Percentiles rank a stretch among this genome's conserved stretches.
phyloP scores from a whole-genome alignment of 2,113 vertebrate genomes.

The Pao palembangensis region DNA sequence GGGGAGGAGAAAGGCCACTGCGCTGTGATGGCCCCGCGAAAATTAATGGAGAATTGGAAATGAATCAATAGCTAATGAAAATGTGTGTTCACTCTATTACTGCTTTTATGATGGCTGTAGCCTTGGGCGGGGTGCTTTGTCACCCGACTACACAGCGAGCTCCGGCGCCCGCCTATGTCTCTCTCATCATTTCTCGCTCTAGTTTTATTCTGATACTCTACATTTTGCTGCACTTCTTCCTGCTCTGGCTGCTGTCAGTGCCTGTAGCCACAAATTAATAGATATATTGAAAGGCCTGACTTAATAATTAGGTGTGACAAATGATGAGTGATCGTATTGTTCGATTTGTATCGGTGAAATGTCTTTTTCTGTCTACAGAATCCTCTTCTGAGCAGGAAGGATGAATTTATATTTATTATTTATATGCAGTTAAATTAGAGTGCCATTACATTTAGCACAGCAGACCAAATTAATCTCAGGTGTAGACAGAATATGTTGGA shows the following conservation, averaged over 20 bases:
- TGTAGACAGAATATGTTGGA: too few relatives aligned
- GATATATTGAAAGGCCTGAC: slow-evolving; percentile 11
- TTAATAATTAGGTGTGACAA: slow-evolving; percentile 22
- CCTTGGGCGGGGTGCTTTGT: slow-evolving; percentile 60
- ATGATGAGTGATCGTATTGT: slow-evolving; percentile 22
- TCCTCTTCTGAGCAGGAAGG: neutral
- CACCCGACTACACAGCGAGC: slow-evolving; percentile 47
- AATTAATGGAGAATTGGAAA: slow-evolving; percentile 76
- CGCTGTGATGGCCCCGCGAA: slow-evolving; percentile 60
- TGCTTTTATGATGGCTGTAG: slow-evolving; percentile 64
- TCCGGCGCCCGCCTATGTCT: slow-evolving; percentile 32
- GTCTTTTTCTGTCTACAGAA: neutral
- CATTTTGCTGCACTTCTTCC: slow-evolving; percentile 23
- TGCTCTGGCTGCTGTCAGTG: neutral
- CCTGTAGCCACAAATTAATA: slow-evolving; percentile 26
- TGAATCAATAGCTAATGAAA: slow-evolving; percentile 79
- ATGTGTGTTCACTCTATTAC: slow-evolving; percentile 73
- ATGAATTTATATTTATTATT: too few relatives aligned
- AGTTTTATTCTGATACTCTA: slow-evolving; percentile 25
- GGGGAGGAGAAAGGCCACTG: slow-evolving; percentile 67
- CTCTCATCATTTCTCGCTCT: slow-evolving; percentile 7
- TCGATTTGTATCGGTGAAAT: slow-evolving; percentile 8
- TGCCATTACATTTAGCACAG: too few relatives aligned
- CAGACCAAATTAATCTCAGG: too few relatives aligned
- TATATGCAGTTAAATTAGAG: too few relatives aligned